These are phyloP conservation scores for Ancistrus triradiatus DNA, from an alignment of 2,113 vertebrate genomes.

Conservation along the genomic window DNA sequence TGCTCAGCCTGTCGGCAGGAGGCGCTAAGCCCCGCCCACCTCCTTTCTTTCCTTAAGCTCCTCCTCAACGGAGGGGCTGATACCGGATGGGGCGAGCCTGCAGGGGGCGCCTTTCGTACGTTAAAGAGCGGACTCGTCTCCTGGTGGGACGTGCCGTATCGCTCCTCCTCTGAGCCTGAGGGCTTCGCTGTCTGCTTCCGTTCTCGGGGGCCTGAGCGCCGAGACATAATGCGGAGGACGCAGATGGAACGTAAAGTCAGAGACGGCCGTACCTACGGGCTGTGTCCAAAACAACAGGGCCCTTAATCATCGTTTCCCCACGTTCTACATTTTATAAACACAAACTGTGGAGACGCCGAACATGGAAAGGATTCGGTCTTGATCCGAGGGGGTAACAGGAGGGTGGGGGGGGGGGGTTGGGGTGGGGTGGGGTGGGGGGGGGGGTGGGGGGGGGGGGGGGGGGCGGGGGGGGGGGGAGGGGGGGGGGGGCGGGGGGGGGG, in stretches of 20 bases:
- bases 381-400: too few species aligned
- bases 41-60: constrained; percentile 68
- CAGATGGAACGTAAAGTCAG: background rate
- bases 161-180: background rate
- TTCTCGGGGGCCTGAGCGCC: constrained; percentile 69
- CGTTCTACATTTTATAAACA: too few species aligned
- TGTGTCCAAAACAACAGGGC: too few species aligned
- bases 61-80: constrained; percentile 65
- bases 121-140: constrained; percentile 53
- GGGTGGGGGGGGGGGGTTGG: too few species aligned
- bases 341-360: too few species aligned
- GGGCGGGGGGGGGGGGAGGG: too few species aligned
- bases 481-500: too few species aligned
- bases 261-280: background rate
- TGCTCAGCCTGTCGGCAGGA: constrained; percentile 49
- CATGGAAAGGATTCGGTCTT: too few species aligned
- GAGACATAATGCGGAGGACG: constrained; percentile 72
- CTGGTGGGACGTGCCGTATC: constrained; percentile 7
- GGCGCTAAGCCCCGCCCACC: constrained; percentile 60
- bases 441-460: too few species aligned
- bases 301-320: too few species aligned
- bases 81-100: constrained; percentile 50
- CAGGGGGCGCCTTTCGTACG: constrained; percentile 40
- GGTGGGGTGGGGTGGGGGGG: too few species aligned
- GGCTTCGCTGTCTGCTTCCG: constrained; percentile 30